These are phyloP conservation scores for Synergus itoensis DNA, from an alignment of 2,888 invertebrate species.

Conservation along the genomic window DNA sequence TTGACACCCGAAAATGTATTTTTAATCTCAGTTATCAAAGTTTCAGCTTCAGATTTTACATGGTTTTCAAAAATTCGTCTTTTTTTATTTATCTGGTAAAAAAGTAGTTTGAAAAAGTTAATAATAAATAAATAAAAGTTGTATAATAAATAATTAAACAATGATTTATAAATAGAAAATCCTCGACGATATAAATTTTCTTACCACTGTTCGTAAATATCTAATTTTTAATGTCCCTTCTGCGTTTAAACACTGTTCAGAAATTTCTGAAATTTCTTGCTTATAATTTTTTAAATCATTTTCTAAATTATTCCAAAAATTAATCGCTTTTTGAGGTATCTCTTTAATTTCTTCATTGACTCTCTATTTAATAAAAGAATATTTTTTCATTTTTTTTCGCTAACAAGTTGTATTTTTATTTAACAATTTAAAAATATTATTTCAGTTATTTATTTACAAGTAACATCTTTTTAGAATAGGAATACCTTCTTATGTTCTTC, in stretches of 20 bases:
- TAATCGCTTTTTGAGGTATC: background rate
- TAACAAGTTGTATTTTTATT: background rate
- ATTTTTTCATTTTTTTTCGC: background rate
- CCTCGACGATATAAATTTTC: background rate
- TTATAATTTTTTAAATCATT: background rate
- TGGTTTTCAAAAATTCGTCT: background rate
- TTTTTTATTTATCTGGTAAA: background rate
- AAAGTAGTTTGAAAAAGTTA: background rate
- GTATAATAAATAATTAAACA: background rate
- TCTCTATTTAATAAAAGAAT: slow-evolving; percentile 41
- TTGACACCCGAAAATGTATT: slow-evolving; percentile 45
- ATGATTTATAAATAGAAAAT: background rate
- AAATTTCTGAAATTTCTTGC: background rate
- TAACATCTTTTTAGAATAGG: no score
- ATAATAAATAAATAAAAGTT: no score
- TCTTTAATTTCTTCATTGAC: slow-evolving; percentile 27
- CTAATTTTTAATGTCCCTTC: background rate
- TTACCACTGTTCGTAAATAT: background rate
- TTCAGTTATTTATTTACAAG: background rate
- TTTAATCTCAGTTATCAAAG: slow-evolving; percentile 37
- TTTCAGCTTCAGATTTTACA: background rate
- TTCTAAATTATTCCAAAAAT: background rate
- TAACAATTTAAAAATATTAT: background rate
- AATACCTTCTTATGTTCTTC: slow-evolving; percentile 56
- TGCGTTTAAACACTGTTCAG: background rate